Base-by-base conservation (phyloP, 2,888 invertebrate genomes). In the Mesorhabditis sp. region DNA sequence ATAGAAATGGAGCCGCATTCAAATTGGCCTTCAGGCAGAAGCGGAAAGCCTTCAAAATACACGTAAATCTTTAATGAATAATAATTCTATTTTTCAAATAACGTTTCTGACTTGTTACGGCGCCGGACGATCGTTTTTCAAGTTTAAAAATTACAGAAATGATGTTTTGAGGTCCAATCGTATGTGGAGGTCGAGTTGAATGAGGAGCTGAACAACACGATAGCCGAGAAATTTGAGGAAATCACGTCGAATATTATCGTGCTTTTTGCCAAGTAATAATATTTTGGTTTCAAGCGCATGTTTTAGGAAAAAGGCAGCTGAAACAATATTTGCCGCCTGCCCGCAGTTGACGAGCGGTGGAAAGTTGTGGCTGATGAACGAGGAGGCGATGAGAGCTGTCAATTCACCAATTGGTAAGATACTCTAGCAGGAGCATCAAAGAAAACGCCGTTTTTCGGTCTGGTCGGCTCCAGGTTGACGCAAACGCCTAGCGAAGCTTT, bases 241-340 rank as follows among this genome's bases (percentile, higher is more conserved):
- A 77, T 80, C 43, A 84, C 83, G 10, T 80, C 83, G 2, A 83
- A 83, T 72, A 81, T 82, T 15, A 77, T 83, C 45, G 71, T 83
- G 41, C 67, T 83, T 2, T 83, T 77, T 74, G 80, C 83, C 7
- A 81, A 75, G 82, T 81, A 42, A 65, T 71, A 67, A 10, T n/a
- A 28, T 58, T n/a, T 28, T 66, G 13, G 7, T 65, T 66, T 43
- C 0, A 4, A 65, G 7, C 4, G 62, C 43, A 69, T 43, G n/a
- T n/a, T n/a, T n/a, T 71, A 81, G 81, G 67, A 76, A 74, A 71
- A 67, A 69, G 13, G 75, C 79, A 45, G 80, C 83, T 3, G 74
- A 76, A 43, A 67, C 66, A 62, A 82, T 83, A 13, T 81, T 84
- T 66, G 72, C 65, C 4, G 75, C 73, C 2, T 28, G 73, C 73